These are phyloP conservation scores for Parelbella ahira DNA, from an alignment of 2,888 invertebrate genomes.

Conservation along the genomic window DNA sequence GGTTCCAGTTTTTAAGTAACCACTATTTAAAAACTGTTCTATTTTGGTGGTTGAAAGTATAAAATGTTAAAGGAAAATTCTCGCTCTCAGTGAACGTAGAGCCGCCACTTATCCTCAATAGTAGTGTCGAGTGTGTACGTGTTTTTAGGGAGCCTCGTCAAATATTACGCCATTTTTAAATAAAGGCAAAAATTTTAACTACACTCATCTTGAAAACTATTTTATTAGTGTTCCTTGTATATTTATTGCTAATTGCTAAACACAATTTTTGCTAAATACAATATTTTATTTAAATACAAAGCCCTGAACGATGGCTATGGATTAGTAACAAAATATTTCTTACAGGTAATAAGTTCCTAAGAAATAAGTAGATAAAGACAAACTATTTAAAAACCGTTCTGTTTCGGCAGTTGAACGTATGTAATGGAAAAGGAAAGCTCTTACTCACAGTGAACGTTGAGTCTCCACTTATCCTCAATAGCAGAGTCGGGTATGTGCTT, in stretches of 20 bases:
- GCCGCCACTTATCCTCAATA: constrained; percentile 92
- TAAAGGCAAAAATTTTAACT: no score
- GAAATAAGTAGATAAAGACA: no score
- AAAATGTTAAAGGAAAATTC: constrained; percentile 15
- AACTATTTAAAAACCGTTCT: constrained; percentile 12
- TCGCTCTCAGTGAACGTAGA: constrained; percentile 93
- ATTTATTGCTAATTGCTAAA: no score
- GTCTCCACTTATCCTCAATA: constrained; percentile 92
- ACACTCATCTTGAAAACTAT: no score
- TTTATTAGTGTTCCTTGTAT: no score
- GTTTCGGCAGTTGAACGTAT: constrained; percentile 15
- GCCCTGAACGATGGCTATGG: no score
- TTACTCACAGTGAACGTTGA: constrained; percentile 93
- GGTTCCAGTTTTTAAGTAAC: no score
- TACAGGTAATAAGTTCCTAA: no score
- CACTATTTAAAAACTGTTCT: constrained; percentile 8
- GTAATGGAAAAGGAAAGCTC: constrained; percentile 13
- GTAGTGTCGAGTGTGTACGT: constrained; percentile 90
- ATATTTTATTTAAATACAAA: no score
- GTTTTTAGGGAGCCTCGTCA: constrained; percentile 94
- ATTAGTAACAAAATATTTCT: no score
- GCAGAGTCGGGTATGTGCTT: constrained; percentile 90
- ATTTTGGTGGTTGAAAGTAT: constrained; percentile 16
- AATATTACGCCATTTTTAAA: no score
- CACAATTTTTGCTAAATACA: no score